These are phyloP conservation scores for Teleogryllus oceanicus DNA, from an alignment of 2,888 invertebrate genomes.

Conservation along the genomic window DNA sequence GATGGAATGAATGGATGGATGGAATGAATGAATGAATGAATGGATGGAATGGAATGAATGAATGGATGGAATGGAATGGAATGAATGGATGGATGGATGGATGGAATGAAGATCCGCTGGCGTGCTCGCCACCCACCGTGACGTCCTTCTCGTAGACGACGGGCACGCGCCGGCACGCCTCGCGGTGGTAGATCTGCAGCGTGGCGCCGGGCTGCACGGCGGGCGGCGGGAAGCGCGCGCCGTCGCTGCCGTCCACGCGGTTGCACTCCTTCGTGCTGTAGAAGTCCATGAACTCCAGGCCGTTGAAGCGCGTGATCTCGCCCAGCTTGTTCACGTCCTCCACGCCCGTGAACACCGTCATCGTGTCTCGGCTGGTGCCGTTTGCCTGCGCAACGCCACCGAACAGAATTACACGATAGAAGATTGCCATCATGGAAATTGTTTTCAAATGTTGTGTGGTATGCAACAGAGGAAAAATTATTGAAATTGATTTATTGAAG, in stretches of 20 bases:
- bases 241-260: constrained; percentile 67
- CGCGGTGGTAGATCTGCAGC: constrained; percentile 62
- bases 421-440: too few species aligned
- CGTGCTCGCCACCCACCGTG: constrained; percentile 43
- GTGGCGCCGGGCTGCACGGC: constrained; percentile 44
- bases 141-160: constrained; percentile 61
- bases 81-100: too few species aligned
- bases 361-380: constrained; percentile 59
- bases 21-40: too few species aligned
- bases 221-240: constrained; percentile 66
- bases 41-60: too few species aligned
- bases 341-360: constrained; percentile 69
- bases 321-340: constrained; percentile 61
- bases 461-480: too few species aligned
- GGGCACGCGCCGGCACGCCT: constrained; percentile 66
- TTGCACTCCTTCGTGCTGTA: constrained; percentile 73
- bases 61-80: too few species aligned
- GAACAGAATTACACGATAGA: too few species aligned
- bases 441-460: too few species aligned
- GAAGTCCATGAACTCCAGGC: constrained; percentile 51
- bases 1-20: too few species aligned
- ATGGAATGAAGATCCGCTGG: too few species aligned
- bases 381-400: constrained; percentile 54
- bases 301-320: constrained; percentile 62
- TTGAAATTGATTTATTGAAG: too few species aligned